A percentile compares a stretch with the other conserved stretches of the same genome.
These are phyloP conservation scores for Seladonia tumulorum DNA, from an alignment of 2,888 invertebrate genomes.

Conservation along the genomic window DNA sequence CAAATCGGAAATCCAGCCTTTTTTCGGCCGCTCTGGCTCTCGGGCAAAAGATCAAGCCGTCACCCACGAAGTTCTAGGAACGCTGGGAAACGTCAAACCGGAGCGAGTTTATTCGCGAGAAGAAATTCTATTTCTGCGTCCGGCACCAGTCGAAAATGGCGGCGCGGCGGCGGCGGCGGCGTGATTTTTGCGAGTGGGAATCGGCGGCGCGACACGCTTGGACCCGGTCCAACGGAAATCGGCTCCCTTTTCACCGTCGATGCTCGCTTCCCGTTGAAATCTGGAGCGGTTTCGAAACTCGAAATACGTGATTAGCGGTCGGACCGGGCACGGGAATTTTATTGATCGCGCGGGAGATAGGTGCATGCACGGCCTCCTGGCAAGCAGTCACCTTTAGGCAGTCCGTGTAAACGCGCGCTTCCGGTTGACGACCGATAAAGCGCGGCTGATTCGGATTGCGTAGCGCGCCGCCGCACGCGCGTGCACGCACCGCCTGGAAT, in stretches of 20 bases:
- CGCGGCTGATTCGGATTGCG: conserved; percentile 73
- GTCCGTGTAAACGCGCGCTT: conserved; percentile 70
- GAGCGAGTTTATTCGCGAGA: neutral
- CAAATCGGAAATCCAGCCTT: too few species aligned
- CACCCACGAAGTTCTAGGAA: neutral
- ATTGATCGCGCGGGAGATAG: conserved; percentile 66
- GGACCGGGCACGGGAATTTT: conserved; percentile 67
- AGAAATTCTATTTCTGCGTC: conserved; percentile 7
- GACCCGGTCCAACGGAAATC: conserved; percentile 37
- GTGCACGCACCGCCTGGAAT: conserved; percentile 73
- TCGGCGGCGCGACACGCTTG: conserved; percentile 28
- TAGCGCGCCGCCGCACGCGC: conserved; percentile 67
- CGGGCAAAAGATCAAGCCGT: neutral
- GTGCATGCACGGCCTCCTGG: conserved; percentile 37
- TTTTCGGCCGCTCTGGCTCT: neutral
- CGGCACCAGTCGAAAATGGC: neutral
- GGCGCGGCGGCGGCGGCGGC: neutral
- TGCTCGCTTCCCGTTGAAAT: conserved; percentile 25
- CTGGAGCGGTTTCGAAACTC: conserved; percentile 27
- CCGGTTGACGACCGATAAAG: conserved; percentile 74
- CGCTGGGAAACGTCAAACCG: neutral
- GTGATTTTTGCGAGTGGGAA: conserved; percentile 10
- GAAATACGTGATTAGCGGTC: conserved; percentile 51
- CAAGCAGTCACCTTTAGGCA: conserved; percentile 56
- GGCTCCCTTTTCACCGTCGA: conserved; percentile 5